Percentiles rank a stretch among this genome's conserved stretches.
These are phyloP conservation scores for Scaptomyza hsui DNA, from an alignment of 1,140 invertebrate genomes.

Conservation along the genomic window DNA sequence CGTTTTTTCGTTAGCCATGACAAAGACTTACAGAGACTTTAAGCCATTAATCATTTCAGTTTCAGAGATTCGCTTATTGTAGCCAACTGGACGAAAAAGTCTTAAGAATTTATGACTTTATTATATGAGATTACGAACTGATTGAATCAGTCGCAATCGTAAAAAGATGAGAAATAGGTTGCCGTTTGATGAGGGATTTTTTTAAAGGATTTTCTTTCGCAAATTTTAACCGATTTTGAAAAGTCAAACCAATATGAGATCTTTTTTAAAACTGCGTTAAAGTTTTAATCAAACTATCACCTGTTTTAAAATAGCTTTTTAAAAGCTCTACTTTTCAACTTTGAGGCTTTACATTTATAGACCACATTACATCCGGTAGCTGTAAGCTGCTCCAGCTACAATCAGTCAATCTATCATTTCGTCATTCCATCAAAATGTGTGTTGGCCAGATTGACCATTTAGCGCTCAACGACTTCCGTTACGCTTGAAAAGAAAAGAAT, in stretches of 20 bases:
- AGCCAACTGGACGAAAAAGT: background rate
- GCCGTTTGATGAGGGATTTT: background rate
- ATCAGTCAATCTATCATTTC: constrained; percentile 16
- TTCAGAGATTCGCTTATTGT: constrained; percentile 28
- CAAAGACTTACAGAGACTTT: constrained; percentile 4
- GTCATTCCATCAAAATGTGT: background rate
- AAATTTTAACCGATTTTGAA: too few species aligned
- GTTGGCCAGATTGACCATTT: constrained; percentile 68
- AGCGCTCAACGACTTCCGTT: constrained; percentile 74
- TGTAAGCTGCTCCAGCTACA: constrained; percentile 24
- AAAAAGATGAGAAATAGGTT: background rate
- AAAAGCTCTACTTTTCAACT: too few species aligned
- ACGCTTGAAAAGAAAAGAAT: constrained; percentile 72
- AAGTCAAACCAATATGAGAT: too few species aligned
- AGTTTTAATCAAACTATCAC: too few species aligned
- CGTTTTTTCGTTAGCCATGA: background rate
- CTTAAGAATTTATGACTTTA: constrained; percentile 36
- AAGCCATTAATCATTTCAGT: constrained; percentile 58
- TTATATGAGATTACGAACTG: constrained; percentile 15
- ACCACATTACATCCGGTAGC: constrained; percentile 19
- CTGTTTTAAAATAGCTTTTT: background rate
- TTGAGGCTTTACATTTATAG: constrained; percentile 11
- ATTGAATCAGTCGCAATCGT: constrained; percentile 2
- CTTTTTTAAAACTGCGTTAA: too few species aligned
- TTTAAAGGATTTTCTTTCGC: background rate